Percentiles rank a stretch among this genome's conserved stretches.
Conservation (phyloP, 2,113 vertebrate genomes). For the Anhinga rufa region DNA sequence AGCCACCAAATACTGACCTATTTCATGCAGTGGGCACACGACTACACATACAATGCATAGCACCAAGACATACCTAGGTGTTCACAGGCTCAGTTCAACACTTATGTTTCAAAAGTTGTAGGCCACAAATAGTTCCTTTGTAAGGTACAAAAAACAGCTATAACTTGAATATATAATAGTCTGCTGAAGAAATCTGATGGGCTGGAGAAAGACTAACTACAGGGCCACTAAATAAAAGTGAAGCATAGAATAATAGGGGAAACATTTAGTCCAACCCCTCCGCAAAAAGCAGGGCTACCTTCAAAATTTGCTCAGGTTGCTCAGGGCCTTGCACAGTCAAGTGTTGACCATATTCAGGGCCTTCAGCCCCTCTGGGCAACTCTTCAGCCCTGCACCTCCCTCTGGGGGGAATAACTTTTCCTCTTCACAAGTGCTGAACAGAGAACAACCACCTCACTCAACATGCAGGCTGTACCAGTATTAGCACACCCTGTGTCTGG, state of each 20-base stretch:
- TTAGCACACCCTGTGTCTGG: accelerated
- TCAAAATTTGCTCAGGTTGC: background rate
- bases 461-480: background rate
- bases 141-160: background rate
- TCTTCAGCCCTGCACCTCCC: background rate
- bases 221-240: background rate
- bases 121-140: background rate
- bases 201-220: background rate
- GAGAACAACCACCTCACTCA: background rate
- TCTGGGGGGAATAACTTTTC: background rate
- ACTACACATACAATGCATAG: background rate
- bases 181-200: background rate
- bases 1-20: background rate
- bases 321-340: background rate
- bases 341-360: background rate
- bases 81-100: background rate
- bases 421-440: background rate
- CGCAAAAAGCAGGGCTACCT: background rate
- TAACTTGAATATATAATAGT: background rate
- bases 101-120: background rate
- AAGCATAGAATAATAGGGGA: background rate
- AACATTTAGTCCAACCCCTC: background rate
- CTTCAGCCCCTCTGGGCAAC: background rate
- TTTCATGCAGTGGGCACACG: background rate
- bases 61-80: background rate